Base-by-base conservation (phyloP, 2,888 invertebrate genomes). In the Oscheius sp. region DNA sequence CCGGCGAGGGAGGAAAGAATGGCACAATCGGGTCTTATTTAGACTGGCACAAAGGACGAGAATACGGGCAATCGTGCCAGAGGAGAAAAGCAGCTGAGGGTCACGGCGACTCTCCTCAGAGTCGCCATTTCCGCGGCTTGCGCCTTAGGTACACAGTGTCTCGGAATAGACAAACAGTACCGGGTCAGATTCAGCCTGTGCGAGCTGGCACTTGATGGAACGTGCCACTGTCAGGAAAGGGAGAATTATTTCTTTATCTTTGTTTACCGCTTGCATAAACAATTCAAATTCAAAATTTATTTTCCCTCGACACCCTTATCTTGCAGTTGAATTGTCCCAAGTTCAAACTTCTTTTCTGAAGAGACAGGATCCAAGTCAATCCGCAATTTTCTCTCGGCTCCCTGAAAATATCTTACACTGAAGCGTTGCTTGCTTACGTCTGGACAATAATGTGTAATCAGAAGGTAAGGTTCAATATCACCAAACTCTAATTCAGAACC, bases 91-190 rank as follows among this genome's bases (percentile, higher is more conserved):
- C 61, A 61, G 61, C 61, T 61, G 61, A 61, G 61, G 61, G 61
- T 61, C 61, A 61, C 61, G 43, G 61, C 35, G 35, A 61, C 61
- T 41, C 61, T 43, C 61, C 55, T 55, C 55, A 45, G 35, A 66
- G 66, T 66, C 66, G 66, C 66, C 66, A 66, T 66, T 66, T 66
- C 66, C 52, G 66, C 66, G 66, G 66, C 66, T 66, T 49, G 66
- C 52, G 66, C 52, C 66, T 66, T 66, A 66, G 66, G 66, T 66
- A 66, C 66, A 66, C 66, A 66, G 29, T 66, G 66, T 66, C 66
- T 46, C 25, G 29, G 66, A 66, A 66, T 49, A 66, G 66, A 61
- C 66, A 66, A 66, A 66, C 66, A 66, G 66, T 66, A 66, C 66
- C 49, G 66, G 66, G 66, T 66, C 66, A 66, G 66, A 66, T 66